A percentile compares a stretch with the other conserved stretches of the same genome.
Evolutionary conservation across 2,797 vertebrate genomes (phyloP).

Genomic region (Ataeniobius toweri): DNA sequence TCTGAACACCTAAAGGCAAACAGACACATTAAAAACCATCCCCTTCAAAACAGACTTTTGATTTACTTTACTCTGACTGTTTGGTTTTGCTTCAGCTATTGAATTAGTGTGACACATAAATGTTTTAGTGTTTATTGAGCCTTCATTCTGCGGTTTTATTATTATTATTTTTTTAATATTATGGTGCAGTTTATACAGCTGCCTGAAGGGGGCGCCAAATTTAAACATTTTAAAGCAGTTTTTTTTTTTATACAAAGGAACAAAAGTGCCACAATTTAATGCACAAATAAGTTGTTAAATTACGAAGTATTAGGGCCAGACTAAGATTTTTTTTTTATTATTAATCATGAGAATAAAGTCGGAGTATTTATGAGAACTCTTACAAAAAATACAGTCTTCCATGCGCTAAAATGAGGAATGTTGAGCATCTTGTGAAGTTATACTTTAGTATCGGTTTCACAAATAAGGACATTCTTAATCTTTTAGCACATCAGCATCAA

Average conservation of each 20-base stretch:
- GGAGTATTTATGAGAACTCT: no score
- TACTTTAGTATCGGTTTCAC: no score
- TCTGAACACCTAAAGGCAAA: constrained; percentile 74
- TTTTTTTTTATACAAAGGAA: background rate
- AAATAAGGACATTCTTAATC: no score
- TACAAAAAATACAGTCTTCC: no score
- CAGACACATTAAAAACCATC: constrained; percentile 29
- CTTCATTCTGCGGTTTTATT: background rate
- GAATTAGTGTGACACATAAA: constrained; percentile 2
- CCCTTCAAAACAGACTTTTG: constrained; percentile 15
- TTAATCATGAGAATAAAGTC: no score
- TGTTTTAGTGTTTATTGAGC: background rate
- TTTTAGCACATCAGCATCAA: no score
- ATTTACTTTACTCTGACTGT: constrained; percentile 8
- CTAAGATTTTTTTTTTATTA: no score
- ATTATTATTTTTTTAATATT: background rate
- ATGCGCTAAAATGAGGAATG: no score
- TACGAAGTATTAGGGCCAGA: no score
- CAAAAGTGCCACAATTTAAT: background rate
- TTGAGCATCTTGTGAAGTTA: no score
- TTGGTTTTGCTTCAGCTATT: constrained; percentile 23
- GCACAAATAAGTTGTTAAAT: background rate
- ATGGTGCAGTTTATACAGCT: constrained; percentile 1
- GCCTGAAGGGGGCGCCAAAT: constrained; percentile 44
- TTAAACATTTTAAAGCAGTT: background rate